A percentile compares a stretch with the other conserved stretches of the same genome.
phyloP scores from a whole-genome alignment of 92 coral and sea anemone species.

The Phenganax subtilis region DNA sequence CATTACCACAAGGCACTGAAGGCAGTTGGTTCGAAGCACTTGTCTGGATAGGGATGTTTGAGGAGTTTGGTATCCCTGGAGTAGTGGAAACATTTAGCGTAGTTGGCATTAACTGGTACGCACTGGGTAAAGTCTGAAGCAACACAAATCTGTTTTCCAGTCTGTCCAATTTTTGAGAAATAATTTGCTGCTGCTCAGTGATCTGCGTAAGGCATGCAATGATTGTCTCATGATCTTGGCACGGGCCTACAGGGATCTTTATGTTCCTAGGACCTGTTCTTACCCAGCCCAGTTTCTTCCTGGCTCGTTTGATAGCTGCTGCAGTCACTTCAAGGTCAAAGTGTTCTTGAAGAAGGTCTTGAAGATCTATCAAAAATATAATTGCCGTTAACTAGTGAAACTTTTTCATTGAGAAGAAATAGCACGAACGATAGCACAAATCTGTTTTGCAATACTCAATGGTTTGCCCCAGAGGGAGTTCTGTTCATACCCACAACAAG shows the following conservation, averaged over 20 bases:
- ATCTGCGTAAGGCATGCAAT: slow-evolving; percentile 17
- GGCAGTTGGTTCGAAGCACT: background rate
- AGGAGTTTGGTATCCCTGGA: background rate
- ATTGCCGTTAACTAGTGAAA: too few species aligned
- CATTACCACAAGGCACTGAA: slow-evolving; percentile 16
- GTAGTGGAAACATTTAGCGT: background rate
- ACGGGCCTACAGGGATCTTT: background rate
- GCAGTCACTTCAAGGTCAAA: background rate
- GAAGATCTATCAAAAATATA: background rate
- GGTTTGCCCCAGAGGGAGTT: background rate
- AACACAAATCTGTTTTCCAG: slow-evolving; percentile 9
- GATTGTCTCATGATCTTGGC: slow-evolving; percentile 17
- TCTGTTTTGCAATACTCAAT: background rate
- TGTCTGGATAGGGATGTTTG: slow-evolving; percentile 1
- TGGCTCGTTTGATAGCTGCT: slow-evolving; percentile 2
- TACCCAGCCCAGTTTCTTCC: slow-evolving; percentile 18
- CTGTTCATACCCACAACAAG: too few species aligned
- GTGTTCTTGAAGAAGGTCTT: slow-evolving; percentile 12
- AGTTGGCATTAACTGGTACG: background rate
- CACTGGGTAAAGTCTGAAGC: slow-evolving; percentile 2
- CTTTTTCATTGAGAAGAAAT: too few species aligned
- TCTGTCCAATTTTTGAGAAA: slow-evolving; percentile 3
- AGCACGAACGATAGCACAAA: background rate
- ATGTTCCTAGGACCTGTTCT: slow-evolving; percentile 12
- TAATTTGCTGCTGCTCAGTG: slow-evolving; percentile 21